Percentiles rank a stretch among this genome's conserved stretches.
Conservation (phyloP, 2,888 invertebrate species). For the Cantharis rufa region DNA sequence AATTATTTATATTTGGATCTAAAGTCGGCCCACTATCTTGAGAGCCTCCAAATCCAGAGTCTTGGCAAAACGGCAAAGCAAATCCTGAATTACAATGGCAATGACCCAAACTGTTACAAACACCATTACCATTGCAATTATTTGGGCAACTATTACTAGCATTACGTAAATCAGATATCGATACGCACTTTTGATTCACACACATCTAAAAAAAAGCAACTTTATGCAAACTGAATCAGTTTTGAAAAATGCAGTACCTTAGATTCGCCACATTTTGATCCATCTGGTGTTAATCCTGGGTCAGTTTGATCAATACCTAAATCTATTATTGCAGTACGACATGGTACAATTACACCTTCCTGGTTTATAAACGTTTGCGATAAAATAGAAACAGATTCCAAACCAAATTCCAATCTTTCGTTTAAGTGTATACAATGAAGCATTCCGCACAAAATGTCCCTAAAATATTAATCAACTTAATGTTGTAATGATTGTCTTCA, state of each 20-base stretch:
- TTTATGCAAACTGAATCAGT: neutral
- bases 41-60: conserved; percentile 89
- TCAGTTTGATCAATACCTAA: conserved; percentile 88
- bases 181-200: conserved; percentile 83
- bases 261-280: conserved; percentile 84
- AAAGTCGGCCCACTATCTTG: conserved; percentile 87
- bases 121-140: conserved; percentile 81
- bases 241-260: conserved; percentile 63
- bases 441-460: conserved; percentile 86
- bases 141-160: conserved; percentile 70
- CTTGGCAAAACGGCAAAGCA: conserved; percentile 83
- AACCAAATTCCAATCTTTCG: conserved; percentile 91
- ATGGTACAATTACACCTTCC: conserved; percentile 79
- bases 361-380: conserved; percentile 84
- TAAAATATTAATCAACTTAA: conserved; percentile 41
- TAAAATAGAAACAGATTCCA: conserved; percentile 85
- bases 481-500: neutral
- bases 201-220: conserved; percentile 76
- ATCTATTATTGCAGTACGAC: conserved; percentile 90
- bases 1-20: conserved; percentile 64
- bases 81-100: conserved; percentile 94
- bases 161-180: conserved; percentile 67
- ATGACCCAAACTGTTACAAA: conserved; percentile 86
- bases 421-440: conserved; percentile 93
- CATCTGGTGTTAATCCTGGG: conserved; percentile 94